Conservation (phyloP, 2,113 vertebrate genomes). For the Zeus faber region DNA sequence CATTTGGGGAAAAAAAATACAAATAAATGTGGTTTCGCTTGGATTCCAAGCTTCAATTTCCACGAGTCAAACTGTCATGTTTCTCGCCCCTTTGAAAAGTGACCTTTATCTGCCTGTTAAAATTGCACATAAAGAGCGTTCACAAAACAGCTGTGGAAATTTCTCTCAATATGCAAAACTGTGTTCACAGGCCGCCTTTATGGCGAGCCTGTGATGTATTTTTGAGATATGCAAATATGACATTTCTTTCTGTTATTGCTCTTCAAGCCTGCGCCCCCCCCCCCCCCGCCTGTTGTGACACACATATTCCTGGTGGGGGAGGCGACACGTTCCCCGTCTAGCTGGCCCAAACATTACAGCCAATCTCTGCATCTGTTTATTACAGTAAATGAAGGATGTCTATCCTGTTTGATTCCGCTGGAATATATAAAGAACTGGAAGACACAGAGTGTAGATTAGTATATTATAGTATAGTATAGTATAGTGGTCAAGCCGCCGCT, state of each 20-base stretch:
- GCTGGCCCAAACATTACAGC: conserved; percentile 29
- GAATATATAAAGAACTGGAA: too few relatives aligned
- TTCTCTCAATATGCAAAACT: conserved; percentile 58
- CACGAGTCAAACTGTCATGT: conserved; percentile 17
- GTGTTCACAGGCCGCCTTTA: conserved; percentile 43
- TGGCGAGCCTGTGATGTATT: conserved; percentile 55
- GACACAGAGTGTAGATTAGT: too few relatives aligned
- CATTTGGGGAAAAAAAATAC: background rate
- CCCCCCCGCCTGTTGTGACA: background rate
- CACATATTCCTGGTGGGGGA: too few relatives aligned
- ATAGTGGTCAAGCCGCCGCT: too few relatives aligned
- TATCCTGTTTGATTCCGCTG: background rate
- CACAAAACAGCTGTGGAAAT: conserved; percentile 36
- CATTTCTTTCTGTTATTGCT: conserved; percentile 60
- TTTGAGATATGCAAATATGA: conserved; percentile 69
- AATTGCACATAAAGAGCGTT: conserved; percentile 50
- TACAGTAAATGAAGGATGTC: conserved; percentile 3
- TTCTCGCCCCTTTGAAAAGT: conserved; percentile 27
- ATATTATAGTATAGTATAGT: too few relatives aligned
- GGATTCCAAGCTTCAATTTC: conserved; percentile 15
- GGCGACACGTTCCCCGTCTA: conserved; percentile 43
- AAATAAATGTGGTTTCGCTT: conserved; percentile 1
- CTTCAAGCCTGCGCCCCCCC: conserved; percentile 23
- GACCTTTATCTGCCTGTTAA: conserved; percentile 56
- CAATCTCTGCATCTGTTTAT: conserved; percentile 27